Base-by-base conservation (phyloP, 2,888 invertebrate genomes). In the Pollenia labialis region DNA sequence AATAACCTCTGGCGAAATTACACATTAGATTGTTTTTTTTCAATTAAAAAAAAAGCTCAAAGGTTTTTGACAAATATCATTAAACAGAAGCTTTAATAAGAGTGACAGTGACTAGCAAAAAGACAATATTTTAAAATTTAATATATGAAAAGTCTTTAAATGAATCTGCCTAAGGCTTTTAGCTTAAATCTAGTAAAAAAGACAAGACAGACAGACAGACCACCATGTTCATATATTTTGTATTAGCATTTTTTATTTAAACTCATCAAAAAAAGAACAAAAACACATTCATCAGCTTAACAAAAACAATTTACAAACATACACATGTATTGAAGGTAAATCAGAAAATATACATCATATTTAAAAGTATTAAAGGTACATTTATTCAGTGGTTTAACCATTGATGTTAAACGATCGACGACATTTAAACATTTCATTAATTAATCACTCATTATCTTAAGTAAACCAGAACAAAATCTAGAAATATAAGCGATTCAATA, bases 1-100 rank as follows among this genome's bases (percentile, higher is more conserved):
- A 79, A 69, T 52, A 66, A 56, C 81, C 74, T 68, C 56, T 48
- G 74, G 74, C 81, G 32, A 68, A 44, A 68, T 66, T 68, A 68
- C 48, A 81, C 50, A 81, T 14, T 56, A 64, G 56, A 16, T 42
- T 42, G 6, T 40, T 16, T 46, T 64, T 23, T 66, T 81, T 81
- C 48, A 12, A 42, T 54, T n/a, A 40, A 62, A 62, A 48, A 48
- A 71, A 62, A 40, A 80, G 52, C 60, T 62, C 60, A 54, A 80
- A 68, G 68, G 52, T 54, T 56, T 68, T 23, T 52, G 18, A 48
- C 23, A 52, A 64, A 56, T 62, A 48, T n/a, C 48, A 23, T 32
- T 4, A 23, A 54, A 54, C 76, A 56, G 66, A 32, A 77, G 66
- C 66, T 56, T 64, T 54, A 56, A 66, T 16, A 44, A 76, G 54